phyloP scores from a whole-genome alignment of 35 echinoderm and acorn worm genomes.

The Ptychodera flava region DNA sequence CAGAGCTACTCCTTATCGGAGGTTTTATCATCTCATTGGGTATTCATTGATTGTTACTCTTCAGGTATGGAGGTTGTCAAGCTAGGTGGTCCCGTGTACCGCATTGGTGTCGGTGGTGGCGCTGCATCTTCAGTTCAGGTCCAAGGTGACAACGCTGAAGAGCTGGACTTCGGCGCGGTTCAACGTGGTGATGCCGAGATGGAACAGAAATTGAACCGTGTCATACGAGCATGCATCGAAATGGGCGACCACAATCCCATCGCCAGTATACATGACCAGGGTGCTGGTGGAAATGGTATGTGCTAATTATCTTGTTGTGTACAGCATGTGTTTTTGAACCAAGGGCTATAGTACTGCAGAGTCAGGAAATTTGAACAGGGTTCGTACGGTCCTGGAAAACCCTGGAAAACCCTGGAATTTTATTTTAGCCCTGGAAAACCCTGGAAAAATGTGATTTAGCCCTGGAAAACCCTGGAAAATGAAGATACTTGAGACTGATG shows the following conservation, averaged over 20 bases:
- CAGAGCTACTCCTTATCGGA: too few species aligned
- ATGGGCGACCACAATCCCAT: conserved; percentile 75
- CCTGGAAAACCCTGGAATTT: too few species aligned
- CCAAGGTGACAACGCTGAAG: conserved; percentile 87
- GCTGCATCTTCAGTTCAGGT: conserved; percentile 98
- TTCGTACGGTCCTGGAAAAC: too few species aligned
- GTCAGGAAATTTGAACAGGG: too few species aligned
- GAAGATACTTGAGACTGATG: too few species aligned
- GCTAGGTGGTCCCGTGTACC: conserved; percentile 89
- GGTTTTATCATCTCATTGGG: too few species aligned
- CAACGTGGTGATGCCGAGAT: conserved; percentile 98
- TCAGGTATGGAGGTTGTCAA: conserved; percentile 95
- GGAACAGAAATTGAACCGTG: conserved; percentile 98
- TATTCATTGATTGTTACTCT: too few species aligned
- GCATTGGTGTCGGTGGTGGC: conserved; percentile 93
- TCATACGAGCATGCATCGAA: conserved; percentile 87
- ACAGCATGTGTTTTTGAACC: too few species aligned
- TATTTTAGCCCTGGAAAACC: too few species aligned
- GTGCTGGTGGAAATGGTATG: conserved; percentile 93
- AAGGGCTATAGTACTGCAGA: too few species aligned
- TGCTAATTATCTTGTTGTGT: not conserved
- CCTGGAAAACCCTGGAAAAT: too few species aligned
- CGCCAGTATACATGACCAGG: conserved; percentile 97
- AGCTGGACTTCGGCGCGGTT: conserved; percentile 93
- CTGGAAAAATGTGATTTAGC: too few species aligned